These are phyloP conservation scores for Ambastaia sidthimunki DNA, from an alignment of 2,797 vertebrate genomes.

Conservation along the genomic window DNA sequence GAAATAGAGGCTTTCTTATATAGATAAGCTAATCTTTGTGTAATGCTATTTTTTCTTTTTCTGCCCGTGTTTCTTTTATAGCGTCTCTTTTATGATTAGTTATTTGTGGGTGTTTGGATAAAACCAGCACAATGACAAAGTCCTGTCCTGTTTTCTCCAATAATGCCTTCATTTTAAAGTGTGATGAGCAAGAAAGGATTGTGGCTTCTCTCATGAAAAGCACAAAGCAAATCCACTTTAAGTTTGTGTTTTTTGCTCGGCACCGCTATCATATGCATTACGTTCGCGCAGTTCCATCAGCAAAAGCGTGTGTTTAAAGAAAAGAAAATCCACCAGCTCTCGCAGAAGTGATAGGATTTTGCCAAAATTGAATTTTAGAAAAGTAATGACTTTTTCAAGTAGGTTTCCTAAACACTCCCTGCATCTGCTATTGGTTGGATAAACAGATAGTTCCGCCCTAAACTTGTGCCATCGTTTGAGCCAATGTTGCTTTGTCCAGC, in stretches of 20 bases:
- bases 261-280: background rate
- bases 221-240: background rate
- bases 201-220: background rate
- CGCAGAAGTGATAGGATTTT: no score
- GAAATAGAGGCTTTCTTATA: background rate
- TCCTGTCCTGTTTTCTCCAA: background rate
- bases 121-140: background rate
- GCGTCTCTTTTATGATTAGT: background rate
- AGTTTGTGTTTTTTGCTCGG: background rate
- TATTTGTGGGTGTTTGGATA: conserved; percentile 2
- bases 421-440: no score
- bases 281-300: background rate
- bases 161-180: background rate
- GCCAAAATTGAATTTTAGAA: no score
- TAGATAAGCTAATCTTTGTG: background rate
- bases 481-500: no score
- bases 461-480: no score
- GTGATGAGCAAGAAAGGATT: background rate
- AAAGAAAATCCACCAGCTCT: background rate
- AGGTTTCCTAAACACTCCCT: no score
- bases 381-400: no score
- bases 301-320: background rate
- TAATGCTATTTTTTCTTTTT: background rate
- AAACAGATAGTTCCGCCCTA: no score
- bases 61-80: background rate